Conservation (phyloP, 2,113 vertebrate genomes). For the Anseranas semipalmata region DNA sequence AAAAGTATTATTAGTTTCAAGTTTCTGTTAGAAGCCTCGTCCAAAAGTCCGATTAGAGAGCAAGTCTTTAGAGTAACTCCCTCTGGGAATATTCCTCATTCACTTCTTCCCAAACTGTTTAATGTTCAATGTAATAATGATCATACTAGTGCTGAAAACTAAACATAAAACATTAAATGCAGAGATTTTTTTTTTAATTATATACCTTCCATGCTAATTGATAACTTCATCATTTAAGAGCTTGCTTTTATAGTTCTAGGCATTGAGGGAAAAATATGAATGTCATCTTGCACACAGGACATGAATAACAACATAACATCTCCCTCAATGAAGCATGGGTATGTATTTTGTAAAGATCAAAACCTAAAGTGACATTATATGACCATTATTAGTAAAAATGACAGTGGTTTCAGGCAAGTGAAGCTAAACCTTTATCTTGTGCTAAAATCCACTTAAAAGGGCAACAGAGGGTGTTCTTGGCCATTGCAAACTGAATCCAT, state of each 20-base stretch:
- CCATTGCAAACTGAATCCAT: background rate
- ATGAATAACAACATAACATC: background rate
- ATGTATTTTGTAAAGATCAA: background rate
- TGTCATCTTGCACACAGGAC: no score
- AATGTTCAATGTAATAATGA: background rate
- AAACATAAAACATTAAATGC: background rate
- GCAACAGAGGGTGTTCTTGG: background rate
- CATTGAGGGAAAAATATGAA: background rate
- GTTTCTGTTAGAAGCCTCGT: background rate
- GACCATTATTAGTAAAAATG: background rate
- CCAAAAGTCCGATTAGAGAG: background rate
- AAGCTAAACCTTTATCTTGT: background rate
- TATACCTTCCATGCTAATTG: background rate
- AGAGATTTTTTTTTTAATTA: background rate
- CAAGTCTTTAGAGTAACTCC: background rate
- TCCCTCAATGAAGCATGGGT: background rate
- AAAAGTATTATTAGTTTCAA: background rate
- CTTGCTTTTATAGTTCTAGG: background rate
- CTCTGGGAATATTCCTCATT: background rate
- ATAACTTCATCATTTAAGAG: background rate
- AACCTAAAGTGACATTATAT: background rate
- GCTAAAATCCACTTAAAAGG: background rate
- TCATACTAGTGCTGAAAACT: background rate
- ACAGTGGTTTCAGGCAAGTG: background rate
- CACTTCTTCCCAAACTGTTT: background rate